A percentile compares a stretch with the other conserved stretches of the same genome.
Evolutionary conservation across 2,797 vertebrate genomes (phyloP).

Genomic region (Leptodactylus fallax): DNA sequence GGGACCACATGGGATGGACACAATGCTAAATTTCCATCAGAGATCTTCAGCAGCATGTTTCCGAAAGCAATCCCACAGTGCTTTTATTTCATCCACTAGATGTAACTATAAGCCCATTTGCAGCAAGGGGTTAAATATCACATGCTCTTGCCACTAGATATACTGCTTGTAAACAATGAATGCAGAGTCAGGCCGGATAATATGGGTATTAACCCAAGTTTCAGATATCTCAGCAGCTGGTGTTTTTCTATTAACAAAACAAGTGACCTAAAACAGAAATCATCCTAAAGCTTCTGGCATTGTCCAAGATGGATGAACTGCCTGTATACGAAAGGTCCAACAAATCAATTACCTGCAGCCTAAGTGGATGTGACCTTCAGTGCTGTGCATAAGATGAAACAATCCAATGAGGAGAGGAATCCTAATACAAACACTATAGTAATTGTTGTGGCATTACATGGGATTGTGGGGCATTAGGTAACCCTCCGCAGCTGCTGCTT

Average conservation of each 20-base stretch:
- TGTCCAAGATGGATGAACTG: background rate
- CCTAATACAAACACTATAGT: background rate
- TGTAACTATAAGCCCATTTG: too few relatives aligned
- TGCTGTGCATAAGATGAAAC: background rate
- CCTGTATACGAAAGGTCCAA: background rate
- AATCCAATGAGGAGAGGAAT: background rate
- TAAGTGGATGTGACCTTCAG: slow-evolving; percentile 21
- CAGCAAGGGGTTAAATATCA: too few relatives aligned
- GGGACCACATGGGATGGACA: too few relatives aligned
- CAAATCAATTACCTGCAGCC: slow-evolving; percentile 6
- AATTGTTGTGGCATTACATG: slow-evolving; percentile 8
- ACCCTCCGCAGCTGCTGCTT: background rate
- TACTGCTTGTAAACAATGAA: background rate
- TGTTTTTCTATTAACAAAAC: background rate
- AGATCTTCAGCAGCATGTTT: too few relatives aligned
- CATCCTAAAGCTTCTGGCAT: background rate
- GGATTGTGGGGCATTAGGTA: slow-evolving; percentile 15
- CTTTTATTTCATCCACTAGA: too few relatives aligned
- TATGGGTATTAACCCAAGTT: background rate
- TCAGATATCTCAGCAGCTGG: slow-evolving; percentile 15
- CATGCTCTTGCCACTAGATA: too few relatives aligned
- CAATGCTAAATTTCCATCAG: too few relatives aligned
- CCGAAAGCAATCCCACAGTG: too few relatives aligned
- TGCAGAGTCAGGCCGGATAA: background rate
- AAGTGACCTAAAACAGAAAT: background rate